Base-by-base conservation (phyloP, 1,140 invertebrate genomes). In the Drosophila ananassae region DNA sequence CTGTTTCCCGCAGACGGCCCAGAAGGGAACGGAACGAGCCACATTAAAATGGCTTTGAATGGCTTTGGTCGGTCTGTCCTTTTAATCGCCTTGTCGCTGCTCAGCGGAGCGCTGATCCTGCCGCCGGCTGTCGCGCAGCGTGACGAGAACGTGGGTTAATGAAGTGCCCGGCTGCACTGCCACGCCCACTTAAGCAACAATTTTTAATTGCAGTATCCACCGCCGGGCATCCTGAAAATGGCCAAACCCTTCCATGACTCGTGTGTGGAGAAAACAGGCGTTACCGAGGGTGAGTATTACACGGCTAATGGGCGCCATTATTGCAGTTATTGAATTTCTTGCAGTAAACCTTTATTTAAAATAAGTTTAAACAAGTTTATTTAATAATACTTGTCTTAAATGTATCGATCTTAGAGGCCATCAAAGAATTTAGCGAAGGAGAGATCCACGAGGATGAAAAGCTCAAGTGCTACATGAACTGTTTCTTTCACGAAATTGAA, bases 1-100 rank as follows among this genome's bases (percentile, higher is more conserved):
- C 59, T 66, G 56, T 67, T 69, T 50, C 59, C 25, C 25, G 61
- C 78, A 79, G 78, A 71, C 54, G 9, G 44, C 17, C 41, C n/a
- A 44, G 13, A 44, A 62, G 59, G 63, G 34, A 62, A 67, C 61
- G 41, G 41, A 21, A 30, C 30, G 61, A 59, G 75, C 75, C 24
- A 90, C 89, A 83, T 89, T 68, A 76, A 90, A 91, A 91, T 91
- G 89, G 66, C 80, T 90, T 83, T 90, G 76, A 91, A 78, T 90
- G 81, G 82, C 83, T 82, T 77, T 85, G 84, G 82, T 47, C 63
- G 62, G 72, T 59, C 60, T 52, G 73, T 87, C 81, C 82, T 87
- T 62, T 90, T 91, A 90, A 91, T 90, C 84, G 89, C 72, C 78
- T 80, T 90, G 80, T 90, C 80, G 66, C 67, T 89, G 89, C 57